These are phyloP conservation scores for Maconellicoccus hirsutus DNA, from an alignment of 1,140 invertebrate genomes.

Conservation along the genomic window DNA sequence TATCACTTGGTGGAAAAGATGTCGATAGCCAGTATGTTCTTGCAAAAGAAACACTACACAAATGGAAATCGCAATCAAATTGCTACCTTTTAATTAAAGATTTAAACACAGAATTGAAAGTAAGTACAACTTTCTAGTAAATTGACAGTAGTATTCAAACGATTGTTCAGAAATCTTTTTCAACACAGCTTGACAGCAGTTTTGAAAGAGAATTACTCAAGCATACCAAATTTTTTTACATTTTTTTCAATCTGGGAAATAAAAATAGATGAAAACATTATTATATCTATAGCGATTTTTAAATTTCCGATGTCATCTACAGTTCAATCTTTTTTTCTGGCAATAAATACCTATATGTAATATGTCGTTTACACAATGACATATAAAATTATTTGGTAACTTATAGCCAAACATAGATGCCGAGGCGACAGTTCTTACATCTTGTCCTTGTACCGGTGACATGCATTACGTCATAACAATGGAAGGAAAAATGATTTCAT, in stretches of 20 bases:
- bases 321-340: no score
- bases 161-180: no score
- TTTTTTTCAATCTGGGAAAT: no score
- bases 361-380: no score
- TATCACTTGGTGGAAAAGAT: conserved; percentile 51
- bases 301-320: no score
- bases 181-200: no score
- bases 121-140: not conserved
- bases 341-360: not conserved
- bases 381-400: not conserved
- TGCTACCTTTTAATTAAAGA: conserved; percentile 51
- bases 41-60: conserved; percentile 46
- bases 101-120: conserved; percentile 34
- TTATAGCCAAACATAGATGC: conserved; percentile 45
- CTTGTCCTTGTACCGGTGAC: conserved; percentile 47
- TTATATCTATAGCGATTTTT: no score
- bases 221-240: no score
- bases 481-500: conserved; percentile 46
- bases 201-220: no score
- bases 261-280: no score
- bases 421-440: conserved; percentile 46
- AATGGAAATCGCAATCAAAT: conserved; percentile 51
- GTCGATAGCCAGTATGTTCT: conserved; percentile 54
- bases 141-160: no score
- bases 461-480: conserved; percentile 46